phyloP scores from a whole-genome alignment of 2,888 invertebrate genomes.

The Nephrotoma guestfalica region DNA sequence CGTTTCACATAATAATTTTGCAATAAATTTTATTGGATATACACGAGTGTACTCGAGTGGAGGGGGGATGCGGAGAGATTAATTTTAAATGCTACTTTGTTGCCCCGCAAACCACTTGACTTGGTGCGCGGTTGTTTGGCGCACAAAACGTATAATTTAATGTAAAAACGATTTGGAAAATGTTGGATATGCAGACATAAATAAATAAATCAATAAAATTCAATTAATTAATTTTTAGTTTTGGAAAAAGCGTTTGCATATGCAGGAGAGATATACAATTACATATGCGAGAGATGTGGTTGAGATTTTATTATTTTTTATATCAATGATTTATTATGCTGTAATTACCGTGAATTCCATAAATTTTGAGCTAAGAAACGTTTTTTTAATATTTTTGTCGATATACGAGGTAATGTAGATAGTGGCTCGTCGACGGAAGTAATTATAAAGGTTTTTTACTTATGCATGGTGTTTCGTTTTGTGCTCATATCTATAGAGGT shows the following conservation, averaged over 20 bases:
- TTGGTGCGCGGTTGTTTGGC: neutral
- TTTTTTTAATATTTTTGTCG: neutral
- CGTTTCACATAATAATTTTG: neutral
- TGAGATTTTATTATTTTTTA: neutral
- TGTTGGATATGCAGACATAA: neutral
- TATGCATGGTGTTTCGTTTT: neutral
- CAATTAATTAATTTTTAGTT: neutral
- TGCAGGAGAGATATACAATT: neutral
- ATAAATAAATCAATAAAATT: neutral
- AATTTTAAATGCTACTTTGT: neutral
- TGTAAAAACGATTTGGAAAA: neutral
- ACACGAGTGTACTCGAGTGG: neutral
- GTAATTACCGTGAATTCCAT: neutral
- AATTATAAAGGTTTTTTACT: neutral
- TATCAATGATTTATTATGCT: neutral
- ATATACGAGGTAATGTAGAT: neutral
- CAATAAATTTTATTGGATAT: neutral
- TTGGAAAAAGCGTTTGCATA: neutral
- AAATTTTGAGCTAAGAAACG: neutral
- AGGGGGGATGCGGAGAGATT: neutral
- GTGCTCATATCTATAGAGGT: neutral
- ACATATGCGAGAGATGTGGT: neutral
- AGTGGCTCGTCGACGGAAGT: neutral
- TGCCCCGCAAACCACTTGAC: neutral
- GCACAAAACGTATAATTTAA: neutral